phyloP scores from a whole-genome alignment of 1,140 invertebrate genomes.

The Listronotus bonariensis region DNA sequence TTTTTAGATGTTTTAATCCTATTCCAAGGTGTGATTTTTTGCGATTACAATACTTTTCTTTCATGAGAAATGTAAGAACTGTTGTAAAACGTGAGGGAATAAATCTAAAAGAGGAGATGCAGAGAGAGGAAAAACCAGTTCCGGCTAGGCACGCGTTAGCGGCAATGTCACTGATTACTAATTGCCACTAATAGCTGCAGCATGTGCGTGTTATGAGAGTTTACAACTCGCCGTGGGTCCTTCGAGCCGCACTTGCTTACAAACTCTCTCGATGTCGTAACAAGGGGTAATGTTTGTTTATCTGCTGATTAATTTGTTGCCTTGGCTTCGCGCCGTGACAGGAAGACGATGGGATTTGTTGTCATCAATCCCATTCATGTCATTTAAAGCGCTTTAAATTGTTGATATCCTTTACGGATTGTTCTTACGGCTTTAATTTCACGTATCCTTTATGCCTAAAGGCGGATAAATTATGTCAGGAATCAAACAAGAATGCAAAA shows the following conservation, averaged over 20 bases:
- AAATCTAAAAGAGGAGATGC: too few relatives aligned
- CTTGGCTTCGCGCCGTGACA: too few relatives aligned
- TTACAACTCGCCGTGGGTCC: slow-evolving; percentile 38
- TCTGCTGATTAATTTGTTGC: slow-evolving; percentile 35
- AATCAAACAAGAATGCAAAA: background rate
- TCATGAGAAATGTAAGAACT: too few relatives aligned
- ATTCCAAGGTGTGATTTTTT: too few relatives aligned
- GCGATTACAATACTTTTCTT: too few relatives aligned
- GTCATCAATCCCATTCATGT: background rate
- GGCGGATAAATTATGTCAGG: background rate
- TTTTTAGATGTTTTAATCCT: too few relatives aligned
- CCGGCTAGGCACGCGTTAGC: slow-evolving; percentile 35
- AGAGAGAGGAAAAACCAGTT: background rate
- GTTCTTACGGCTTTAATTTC: background rate
- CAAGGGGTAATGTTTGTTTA: slow-evolving; percentile 44
- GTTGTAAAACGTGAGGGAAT: too few relatives aligned
- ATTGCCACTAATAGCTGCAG: slow-evolving; percentile 46
- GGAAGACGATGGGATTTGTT: background rate
- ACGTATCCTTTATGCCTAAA: slow-evolving; percentile 1
- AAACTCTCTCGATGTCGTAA: slow-evolving; percentile 38
- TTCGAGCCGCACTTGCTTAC: slow-evolving; percentile 37
- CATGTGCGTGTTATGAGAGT: slow-evolving; percentile 46
- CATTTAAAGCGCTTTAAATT: background rate
- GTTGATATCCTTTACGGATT: slow-evolving; percentile 1
- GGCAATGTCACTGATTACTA: slow-evolving; percentile 44